Conservation (phyloP, 2,797 vertebrate genomes). For the Gila robusta region DNA sequence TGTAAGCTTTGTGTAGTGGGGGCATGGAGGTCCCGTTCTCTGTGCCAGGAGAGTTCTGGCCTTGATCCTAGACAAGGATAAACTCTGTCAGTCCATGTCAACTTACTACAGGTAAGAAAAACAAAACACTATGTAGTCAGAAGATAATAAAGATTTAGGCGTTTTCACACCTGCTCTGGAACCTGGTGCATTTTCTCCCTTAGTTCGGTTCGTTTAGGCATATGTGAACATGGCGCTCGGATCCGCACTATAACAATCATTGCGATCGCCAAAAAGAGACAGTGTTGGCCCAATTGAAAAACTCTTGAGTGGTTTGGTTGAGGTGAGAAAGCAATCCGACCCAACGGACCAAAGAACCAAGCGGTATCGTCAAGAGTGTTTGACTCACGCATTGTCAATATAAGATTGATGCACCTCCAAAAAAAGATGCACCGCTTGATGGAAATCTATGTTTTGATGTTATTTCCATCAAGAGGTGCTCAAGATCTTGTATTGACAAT, state of each 20-base stretch:
- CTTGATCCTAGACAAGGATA: conserved; percentile 65
- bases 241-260: too few species aligned
- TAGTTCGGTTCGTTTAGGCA: neutral
- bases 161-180: neutral
- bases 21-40: conserved; percentile 77
- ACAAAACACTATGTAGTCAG: neutral
- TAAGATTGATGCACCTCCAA: too few species aligned
- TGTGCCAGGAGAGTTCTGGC: conserved; percentile 51
- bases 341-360: neutral
- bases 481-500: too few species aligned
- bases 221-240: neutral
- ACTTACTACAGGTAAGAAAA: neutral
- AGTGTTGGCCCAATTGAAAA: neutral
- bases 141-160: neutral
- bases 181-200: neutral
- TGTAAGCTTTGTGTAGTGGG: conserved; percentile 70
- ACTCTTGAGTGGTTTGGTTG: neutral
- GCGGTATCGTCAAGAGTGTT: neutral
- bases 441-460: too few species aligned
- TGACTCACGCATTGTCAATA: too few species aligned
- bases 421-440: too few species aligned
- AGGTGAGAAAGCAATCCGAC: neutral
- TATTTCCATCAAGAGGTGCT: too few species aligned
- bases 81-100: neutral
- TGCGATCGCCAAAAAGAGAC: neutral